Percentiles rank a stretch among this genome's conserved stretches.
Evolutionary conservation across 2,113 vertebrate species (phyloP).

Genomic region (Leucoraja erinaceus): DNA sequence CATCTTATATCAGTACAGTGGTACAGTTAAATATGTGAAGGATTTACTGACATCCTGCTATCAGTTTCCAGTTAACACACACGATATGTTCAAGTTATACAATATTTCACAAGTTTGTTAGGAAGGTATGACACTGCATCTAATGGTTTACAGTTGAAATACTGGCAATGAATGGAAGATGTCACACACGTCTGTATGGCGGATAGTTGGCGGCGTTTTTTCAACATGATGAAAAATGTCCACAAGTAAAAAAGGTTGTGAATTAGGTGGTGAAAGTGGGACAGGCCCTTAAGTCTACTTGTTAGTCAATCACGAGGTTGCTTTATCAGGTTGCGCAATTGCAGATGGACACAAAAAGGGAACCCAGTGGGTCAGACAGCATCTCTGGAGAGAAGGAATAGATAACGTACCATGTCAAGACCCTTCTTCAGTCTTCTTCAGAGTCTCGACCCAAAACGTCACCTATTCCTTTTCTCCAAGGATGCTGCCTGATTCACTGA

Average conservation of each 20-base stretch:
- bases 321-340: not conserved
- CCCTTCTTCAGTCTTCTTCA: no score
- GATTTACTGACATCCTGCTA: conserved; percentile 13
- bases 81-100: conserved; percentile 23
- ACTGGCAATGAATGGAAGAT: not conserved
- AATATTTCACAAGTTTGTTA: not conserved
- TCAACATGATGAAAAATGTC: no score
- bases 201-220: no score
- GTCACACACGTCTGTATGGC: not conserved
- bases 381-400: no score
- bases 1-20: not conserved
- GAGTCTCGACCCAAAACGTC: no score
- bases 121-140: not conserved
- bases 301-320: not conserved
- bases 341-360: no score
- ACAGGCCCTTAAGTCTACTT: not conserved
- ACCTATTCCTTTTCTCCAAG: no score
- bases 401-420: no score
- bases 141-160: not conserved
- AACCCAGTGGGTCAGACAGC: no score
- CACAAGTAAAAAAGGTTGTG: no score
- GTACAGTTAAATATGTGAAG: conserved; percentile 24
- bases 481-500: no score
- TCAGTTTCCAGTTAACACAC: not conserved
- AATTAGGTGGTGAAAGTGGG: no score